A percentile compares a stretch with the other conserved stretches of the same genome.
These are phyloP conservation scores for Elanoides forficatus DNA, from an alignment of 2,113 vertebrate species.

Conservation along the genomic window DNA sequence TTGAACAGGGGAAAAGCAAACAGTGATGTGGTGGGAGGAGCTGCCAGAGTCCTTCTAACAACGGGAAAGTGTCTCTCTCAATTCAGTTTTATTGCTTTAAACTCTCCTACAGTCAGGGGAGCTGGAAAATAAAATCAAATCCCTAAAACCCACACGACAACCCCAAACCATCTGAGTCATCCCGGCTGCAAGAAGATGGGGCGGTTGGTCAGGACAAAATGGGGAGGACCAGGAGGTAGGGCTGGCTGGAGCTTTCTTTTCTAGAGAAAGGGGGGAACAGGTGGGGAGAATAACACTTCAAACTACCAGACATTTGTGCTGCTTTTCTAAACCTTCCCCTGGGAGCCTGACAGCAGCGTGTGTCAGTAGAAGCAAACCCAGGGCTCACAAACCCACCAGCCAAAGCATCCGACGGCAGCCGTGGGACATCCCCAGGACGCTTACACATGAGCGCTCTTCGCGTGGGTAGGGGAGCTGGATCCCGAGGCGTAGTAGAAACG, in stretches of 20 bases:
- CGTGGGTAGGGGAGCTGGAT: conserved; percentile 83
- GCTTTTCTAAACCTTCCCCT: conserved; percentile 55
- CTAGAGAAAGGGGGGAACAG: conserved; percentile 22
- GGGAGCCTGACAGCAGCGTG: conserved; percentile 9
- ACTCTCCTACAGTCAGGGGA: conserved; percentile 26
- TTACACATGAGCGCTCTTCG: conserved; percentile 91
- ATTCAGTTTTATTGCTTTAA: conserved; percentile 3
- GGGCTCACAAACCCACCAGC: conserved; percentile 25
- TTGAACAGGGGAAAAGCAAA: conserved; percentile 10
- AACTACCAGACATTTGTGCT: conserved; percentile 36
- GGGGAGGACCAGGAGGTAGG: conserved; percentile 9
- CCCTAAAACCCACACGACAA: not conserved
- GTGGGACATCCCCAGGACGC: not conserved
- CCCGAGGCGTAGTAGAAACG: conserved; percentile 92
- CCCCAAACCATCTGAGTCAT: not conserved
- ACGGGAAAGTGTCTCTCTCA: conserved; percentile 40
- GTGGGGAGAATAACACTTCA: conserved; percentile 5
- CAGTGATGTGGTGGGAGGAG: conserved; percentile 4
- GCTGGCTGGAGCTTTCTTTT: conserved; percentile 50
- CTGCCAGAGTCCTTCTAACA: conserved; percentile 43
- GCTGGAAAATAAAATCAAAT: not conserved
- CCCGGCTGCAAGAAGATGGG: not conserved
- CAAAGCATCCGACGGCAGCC: conserved; percentile 40
- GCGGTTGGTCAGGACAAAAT: not conserved
- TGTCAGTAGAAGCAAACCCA: conserved; percentile 8